These are phyloP conservation scores for Platerodrilus igneus DNA, from an alignment of 2,888 invertebrate genomes.

Conservation along the genomic window DNA sequence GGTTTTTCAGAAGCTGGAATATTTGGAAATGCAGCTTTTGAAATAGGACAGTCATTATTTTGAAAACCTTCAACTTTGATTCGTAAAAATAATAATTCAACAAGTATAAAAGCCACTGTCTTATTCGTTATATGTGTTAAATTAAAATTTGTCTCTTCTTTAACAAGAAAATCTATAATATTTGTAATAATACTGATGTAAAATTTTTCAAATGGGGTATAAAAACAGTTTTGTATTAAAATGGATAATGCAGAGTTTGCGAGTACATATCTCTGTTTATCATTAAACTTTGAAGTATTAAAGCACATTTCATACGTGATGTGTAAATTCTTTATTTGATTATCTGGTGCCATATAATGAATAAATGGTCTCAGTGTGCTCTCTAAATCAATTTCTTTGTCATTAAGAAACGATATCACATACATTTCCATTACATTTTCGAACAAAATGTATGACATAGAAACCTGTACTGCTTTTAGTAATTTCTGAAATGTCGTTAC, in stretches of 20 bases:
- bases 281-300: slow-evolving; percentile 14
- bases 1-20: slow-evolving; percentile 37
- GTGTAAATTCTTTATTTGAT: slow-evolving; percentile 28
- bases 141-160: slow-evolving; percentile 8
- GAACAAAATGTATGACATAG: slow-evolving; percentile 30
- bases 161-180: slow-evolving; percentile 3
- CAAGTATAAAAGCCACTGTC: slow-evolving; percentile 34
- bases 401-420: slow-evolving; percentile 17
- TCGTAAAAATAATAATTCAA: slow-evolving; percentile 40
- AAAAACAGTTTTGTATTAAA: slow-evolving; percentile 33
- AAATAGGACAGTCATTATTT: slow-evolving; percentile 37
- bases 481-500: slow-evolving; percentile 23
- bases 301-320: slow-evolving; percentile 27
- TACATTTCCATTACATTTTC: slow-evolving; percentile 31
- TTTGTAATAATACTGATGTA: slow-evolving; percentile 32
- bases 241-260: slow-evolving; percentile 29
- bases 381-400: slow-evolving; percentile 24
- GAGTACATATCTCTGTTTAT: slow-evolving; percentile 30
- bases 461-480: slow-evolving; percentile 19
- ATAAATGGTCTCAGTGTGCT: slow-evolving; percentile 28
- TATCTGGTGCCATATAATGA: slow-evolving; percentile 16
- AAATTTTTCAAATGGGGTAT: slow-evolving; percentile 37
- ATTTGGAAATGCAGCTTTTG: slow-evolving; percentile 31
- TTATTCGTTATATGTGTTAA: slow-evolving; percentile 22
- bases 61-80: slow-evolving; percentile 32